Base-by-base conservation (phyloP, 2,888 invertebrate species). In the Acanthococcus lagerstroemiae region DNA sequence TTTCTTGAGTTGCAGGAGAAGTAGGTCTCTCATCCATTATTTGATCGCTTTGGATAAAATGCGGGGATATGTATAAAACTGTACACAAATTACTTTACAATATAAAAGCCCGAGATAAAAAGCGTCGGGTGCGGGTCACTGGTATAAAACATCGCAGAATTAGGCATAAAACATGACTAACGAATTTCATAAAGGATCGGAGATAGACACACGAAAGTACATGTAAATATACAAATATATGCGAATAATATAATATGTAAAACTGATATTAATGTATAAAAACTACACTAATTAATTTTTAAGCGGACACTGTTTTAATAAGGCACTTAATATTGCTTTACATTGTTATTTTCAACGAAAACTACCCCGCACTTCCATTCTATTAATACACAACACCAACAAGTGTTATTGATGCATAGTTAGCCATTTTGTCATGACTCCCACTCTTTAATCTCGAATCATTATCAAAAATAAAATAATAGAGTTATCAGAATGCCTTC, bases 1-100 rank as follows among this genome's bases (percentile, higher is more conserved):
- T 66, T 30, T 66, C 66, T 21, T 27, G 45, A 24, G 57, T 66
- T 25, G 24, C 48, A 25, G 66, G 66, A 56, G 66, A 66, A 57
- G 56, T 66, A 55, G 66, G 56, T 66, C 66, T 66, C 25, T 66
- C 66, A 25, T 66, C 66, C 66, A 66, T 66, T 56, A 52, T 63
- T 63, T 50, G 52, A 22, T 21, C 12, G 24, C 5, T 22, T 19
- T 22, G 15, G 21, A 52, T 22, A 21, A 6, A 2, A 52, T 19
- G 9, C 5, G 52, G 15, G 22, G 24, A 24, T 22, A 21, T 52
- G 9, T 24, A 22, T 22, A 22, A 22, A 52, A 21, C 15, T 22
- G 24, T 15, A 22, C 19, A 52, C 52, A 24, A 9, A 52, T 9
- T 19, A 21, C 48, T 19, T 19, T 22, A 52, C 15, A 52, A 24